Base-by-base conservation (phyloP, 2,888 invertebrate species). In the Drosophila kuntzei region DNA sequence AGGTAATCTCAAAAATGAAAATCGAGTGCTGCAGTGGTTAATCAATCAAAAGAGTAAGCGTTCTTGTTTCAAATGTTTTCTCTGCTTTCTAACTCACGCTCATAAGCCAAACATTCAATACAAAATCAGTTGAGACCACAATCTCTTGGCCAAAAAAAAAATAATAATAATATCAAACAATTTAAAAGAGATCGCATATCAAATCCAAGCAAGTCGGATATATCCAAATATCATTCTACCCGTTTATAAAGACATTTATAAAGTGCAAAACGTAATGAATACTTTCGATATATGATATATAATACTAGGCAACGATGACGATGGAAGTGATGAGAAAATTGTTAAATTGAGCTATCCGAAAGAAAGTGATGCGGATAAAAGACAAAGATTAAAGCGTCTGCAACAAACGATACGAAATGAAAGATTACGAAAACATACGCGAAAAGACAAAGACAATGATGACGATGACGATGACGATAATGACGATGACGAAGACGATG, bases 21-120 rank as follows among this genome's bases (percentile, higher is more conserved):
- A 96, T 94, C 96, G 96, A 95, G 97, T 98, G 94, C 95, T 98
- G 94, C 96, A 96, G 95, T 98, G 97, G 97, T 96, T 98, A 94
- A 94, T 97, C 94, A 96, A 96, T 94, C 97, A 97, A 95, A 97
- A 97, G 96, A 97, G 97, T 97, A 97, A 97, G 97, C 95, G 94
- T 93, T 94, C 94, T 94, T 86, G 70, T 87, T 77, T 76, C 53
- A 71, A 89, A 81, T 81, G 69, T 84, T 77, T 93, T 93, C 93
- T 94, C 75, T 76, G 82, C 89, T 84, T 87, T 75, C 71, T 76
- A 89, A 77, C 69, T 87, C 89, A 84, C 87, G 89, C 73, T 74
- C 85, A 85, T 89, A 69, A 66, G 77, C 70, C 81, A 89, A 87
- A 83, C 69, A 82, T 75, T 76, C 76, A 74, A 62, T 71, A 71